Evolutionary conservation across 1,140 invertebrate species (phyloP).

Genomic region (Caenorhabditis inopinata): DNA sequence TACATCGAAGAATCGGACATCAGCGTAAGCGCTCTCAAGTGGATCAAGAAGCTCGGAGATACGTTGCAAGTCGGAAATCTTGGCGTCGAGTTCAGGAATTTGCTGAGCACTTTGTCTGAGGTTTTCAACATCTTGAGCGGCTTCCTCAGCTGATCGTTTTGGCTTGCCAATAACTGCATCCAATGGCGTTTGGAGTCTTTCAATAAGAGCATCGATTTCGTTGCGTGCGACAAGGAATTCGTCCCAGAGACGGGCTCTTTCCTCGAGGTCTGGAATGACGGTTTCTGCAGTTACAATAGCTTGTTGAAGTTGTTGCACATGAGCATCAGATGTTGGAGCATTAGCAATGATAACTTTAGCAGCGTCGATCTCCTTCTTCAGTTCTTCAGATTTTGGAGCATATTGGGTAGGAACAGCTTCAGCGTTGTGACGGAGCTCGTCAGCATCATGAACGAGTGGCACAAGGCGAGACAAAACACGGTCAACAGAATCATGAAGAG

Average conservation of each 20-base stretch:
- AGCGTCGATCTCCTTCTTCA: conserved; percentile 32
- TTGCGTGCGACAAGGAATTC: conserved; percentile 52
- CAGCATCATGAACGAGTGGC: conserved; percentile 48
- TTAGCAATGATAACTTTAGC: conserved; percentile 28
- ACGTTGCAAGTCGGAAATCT: conserved; percentile 50
- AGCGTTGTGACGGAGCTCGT: conserved; percentile 46
- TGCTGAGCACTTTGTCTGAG: conserved; percentile 21
- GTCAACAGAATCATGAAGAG: conserved; percentile 27
- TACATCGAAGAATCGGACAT: conserved; percentile 58
- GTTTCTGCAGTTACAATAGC: conserved; percentile 38
- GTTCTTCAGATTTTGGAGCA: conserved; percentile 39
- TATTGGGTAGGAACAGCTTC: conserved; percentile 52
- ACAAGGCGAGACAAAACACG: conserved; percentile 38
- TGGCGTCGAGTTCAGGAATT: conserved; percentile 28
- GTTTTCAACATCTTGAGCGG: conserved; percentile 45
- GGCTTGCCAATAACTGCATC: conserved; percentile 49
- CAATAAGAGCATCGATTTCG: conserved; percentile 43
- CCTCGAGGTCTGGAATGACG: conserved; percentile 40
- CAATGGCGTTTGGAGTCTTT: conserved; percentile 48
- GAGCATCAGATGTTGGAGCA: conserved; percentile 35
- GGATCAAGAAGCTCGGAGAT: conserved; percentile 57
- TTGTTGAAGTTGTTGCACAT: conserved; percentile 14
- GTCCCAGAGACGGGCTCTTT: conserved; percentile 47
- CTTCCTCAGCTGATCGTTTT: conserved; percentile 43
- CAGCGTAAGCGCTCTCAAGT: conserved; percentile 56